phyloP scores from a whole-genome alignment of 2,797 vertebrate genomes.

The Prionace glauca region DNA sequence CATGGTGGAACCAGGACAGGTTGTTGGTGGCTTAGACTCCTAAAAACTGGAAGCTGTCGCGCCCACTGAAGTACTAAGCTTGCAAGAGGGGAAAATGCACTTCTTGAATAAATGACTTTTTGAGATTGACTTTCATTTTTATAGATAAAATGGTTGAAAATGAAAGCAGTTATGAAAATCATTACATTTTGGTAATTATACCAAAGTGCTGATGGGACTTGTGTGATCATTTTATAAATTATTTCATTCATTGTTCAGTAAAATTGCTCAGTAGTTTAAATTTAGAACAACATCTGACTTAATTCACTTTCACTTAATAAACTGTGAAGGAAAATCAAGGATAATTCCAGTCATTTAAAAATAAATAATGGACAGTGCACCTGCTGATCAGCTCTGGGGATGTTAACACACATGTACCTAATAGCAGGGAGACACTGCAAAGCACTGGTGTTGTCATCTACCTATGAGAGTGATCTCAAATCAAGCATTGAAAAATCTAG shows the following conservation, averaged over 20 bases:
- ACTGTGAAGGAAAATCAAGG: not conserved
- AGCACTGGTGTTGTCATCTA: not conserved
- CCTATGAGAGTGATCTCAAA: no score
- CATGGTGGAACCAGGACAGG: no score
- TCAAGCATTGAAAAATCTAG: no score
- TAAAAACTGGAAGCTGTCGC: no score
- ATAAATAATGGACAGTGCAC: no score
- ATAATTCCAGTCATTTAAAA: not conserved
- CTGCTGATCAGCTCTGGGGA: not conserved
- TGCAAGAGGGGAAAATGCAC: no score
- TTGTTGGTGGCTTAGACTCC: no score
- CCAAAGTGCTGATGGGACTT: not conserved
- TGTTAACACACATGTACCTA: not conserved
- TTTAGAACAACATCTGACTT: not conserved
- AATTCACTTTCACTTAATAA: not conserved
- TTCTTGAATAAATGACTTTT: not conserved
- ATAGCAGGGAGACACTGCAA: not conserved
- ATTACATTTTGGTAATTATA: not conserved
- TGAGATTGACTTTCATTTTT: not conserved
- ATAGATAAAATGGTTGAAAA: not conserved
- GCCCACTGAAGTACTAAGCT: not conserved
- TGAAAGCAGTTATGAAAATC: not conserved
- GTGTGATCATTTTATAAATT: not conserved
- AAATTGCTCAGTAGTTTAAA: not conserved
- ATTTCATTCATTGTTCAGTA: not conserved